These are phyloP conservation scores for Apamea sordens DNA, from an alignment of 2,888 invertebrate genomes.

Conservation along the genomic window DNA sequence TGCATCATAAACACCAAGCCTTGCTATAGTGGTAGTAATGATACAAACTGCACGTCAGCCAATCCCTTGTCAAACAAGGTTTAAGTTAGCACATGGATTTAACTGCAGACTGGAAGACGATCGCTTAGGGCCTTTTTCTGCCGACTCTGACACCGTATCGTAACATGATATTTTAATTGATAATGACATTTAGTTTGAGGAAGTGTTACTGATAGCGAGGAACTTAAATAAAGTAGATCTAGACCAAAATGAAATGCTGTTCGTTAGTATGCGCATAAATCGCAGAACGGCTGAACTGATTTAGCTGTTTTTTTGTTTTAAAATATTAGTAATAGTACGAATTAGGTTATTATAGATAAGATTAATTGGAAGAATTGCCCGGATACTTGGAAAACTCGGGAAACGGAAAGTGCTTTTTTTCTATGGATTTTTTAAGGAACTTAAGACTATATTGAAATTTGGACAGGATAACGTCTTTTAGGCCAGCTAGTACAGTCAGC, in stretches of 20 bases:
- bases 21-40: conserved; percentile 16
- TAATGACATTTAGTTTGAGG: background rate
- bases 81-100: conserved; percentile 70
- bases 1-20: background rate
- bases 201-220: background rate
- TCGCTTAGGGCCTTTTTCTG: conserved; percentile 55
- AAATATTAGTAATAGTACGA: background rate
- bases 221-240: background rate
- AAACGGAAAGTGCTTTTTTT: background rate
- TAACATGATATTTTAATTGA: conserved; percentile 10
- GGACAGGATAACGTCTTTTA: background rate
- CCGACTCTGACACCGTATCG: conserved; percentile 61
- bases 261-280: background rate
- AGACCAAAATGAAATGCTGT: background rate
- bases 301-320: background rate
- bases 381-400: background rate
- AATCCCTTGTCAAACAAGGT: conserved; percentile 67
- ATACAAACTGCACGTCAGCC: conserved; percentile 50
- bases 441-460: background rate
- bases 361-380: background rate
- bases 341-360: background rate
- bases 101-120: conserved; percentile 69
- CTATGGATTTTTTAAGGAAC: background rate
- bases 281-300: background rate
- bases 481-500: too few relatives aligned